phyloP scores from a whole-genome alignment of 2,113 vertebrate genomes.

The Mohoua ochrocephala region DNA sequence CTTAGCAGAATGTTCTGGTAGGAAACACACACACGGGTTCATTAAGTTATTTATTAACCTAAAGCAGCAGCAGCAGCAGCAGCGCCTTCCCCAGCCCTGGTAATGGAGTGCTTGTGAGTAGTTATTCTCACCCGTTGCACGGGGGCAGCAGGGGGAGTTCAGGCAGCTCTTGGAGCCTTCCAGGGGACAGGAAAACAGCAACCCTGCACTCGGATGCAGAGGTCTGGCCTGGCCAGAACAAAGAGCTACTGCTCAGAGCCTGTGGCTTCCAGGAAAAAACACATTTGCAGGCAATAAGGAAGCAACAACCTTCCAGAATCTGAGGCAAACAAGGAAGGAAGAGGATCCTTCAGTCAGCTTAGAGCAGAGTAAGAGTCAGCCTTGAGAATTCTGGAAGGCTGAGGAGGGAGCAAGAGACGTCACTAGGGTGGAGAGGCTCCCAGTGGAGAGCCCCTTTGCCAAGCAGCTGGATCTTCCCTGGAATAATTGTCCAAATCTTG shows the following conservation, averaged over 20 bases:
- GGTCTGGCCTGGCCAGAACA: neutral
- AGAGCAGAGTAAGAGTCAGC: neutral
- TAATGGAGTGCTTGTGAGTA: neutral
- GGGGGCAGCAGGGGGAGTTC: neutral
- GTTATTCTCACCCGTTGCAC: accelerated
- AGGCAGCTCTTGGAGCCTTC: neutral
- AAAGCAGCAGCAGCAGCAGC: neutral
- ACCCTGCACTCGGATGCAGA: neutral
- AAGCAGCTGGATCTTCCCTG: neutral
- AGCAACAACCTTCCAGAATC: neutral
- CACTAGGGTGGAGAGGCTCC: neutral
- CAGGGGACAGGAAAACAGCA: neutral
- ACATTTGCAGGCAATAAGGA: neutral
- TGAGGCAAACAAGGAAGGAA: neutral
- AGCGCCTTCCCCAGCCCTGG: neutral
- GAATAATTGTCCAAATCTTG: neutral
- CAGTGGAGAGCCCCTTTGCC: neutral
- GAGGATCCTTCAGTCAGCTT: neutral
- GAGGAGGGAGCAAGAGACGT: neutral
- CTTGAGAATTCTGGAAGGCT: neutral
- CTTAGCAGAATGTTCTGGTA: neutral
- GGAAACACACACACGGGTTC: neutral
- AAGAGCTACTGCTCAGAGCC: neutral
- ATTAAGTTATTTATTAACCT: slow-evolving; percentile 33
- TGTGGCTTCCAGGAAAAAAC: neutral